Evolutionary conservation across 1,140 invertebrate species (phyloP), one percentile per base, ranked within the genome.

Genomic region (Saccostrea glomerata): DNA sequence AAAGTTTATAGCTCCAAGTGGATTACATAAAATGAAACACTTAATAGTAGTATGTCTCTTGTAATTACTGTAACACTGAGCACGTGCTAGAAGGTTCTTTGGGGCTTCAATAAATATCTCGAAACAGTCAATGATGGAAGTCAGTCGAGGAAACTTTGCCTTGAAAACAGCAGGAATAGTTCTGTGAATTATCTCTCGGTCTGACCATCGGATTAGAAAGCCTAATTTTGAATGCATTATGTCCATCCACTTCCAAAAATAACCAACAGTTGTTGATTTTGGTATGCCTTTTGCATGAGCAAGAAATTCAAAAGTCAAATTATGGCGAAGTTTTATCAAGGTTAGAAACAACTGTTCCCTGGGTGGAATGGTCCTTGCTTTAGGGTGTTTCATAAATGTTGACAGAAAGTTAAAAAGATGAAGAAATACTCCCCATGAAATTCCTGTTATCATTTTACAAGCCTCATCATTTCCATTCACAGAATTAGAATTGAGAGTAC

Each of bases 91-190:
- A 13, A 36, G 58, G 15, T 89, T 89, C 73, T 87, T 91, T 7
- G 91, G 91, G 6, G 54, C 60, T 17, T 90, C 90, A 84, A 91
- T 89, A 55, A 91, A 91, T 15, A 92, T 90, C 89, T 92, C 91
- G 84, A 91, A 91, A 56, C 55, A 92, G 36, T 92, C 91, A 36
- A 92, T 88, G 63, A 91, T 91, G 11, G 84, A 85, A 13, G 87
- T 90, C 17, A 89, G 82, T 30, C 85, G 88, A 47, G 40, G 40
- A 47, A 47, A 47, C 40, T 47, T 47, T 47, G 40, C 40, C 40
- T 47, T 47, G 40, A 47, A 47, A 47, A 47, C 40, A 47, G 40
- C 40, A 47, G 40, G 40, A 47, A 47, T 47, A 47, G 40, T 47
- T 47, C 2, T 83, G 20, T 54, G 54, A 11, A 91, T 85, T 11